Evolutionary conservation across 1,140 invertebrate genomes (phyloP).

Genomic region (Cephus cinctus): DNA sequence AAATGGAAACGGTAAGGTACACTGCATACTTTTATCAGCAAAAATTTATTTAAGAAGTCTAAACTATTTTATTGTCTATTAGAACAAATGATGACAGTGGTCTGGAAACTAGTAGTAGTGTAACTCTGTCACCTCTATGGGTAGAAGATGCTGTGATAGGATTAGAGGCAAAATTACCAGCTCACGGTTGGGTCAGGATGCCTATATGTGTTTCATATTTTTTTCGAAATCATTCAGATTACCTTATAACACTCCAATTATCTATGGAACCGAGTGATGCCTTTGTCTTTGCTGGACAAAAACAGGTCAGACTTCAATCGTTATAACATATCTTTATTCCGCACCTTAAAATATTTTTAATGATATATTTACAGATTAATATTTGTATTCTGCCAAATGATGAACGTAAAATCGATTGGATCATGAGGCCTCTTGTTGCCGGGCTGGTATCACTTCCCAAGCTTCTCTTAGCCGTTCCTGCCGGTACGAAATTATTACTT

Average conservation of each 20-base stretch:
- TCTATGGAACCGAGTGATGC: conserved; percentile 79
- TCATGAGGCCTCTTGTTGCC: conserved; percentile 62
- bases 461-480: conserved; percentile 51
- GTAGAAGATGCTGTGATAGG: conserved; percentile 70
- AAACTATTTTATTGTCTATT: conserved; percentile 15
- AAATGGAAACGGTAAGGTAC: conserved; percentile 70
- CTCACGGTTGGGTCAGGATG: conserved; percentile 71
- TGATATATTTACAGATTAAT: conserved; percentile 48
- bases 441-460: conserved; percentile 63
- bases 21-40: conserved; percentile 16
- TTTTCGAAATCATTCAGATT: conserved; percentile 70
- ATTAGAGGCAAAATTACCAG: conserved; percentile 70
- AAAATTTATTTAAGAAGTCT: conserved; percentile 6
- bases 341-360: conserved; percentile 17
- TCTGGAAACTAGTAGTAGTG: conserved; percentile 52
- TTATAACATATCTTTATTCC: neutral
- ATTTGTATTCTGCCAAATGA: conserved; percentile 60
- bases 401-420: conserved; percentile 59
- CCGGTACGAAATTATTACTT: conserved; percentile 29
- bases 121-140: conserved; percentile 59
- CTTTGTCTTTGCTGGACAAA: conserved; percentile 90
- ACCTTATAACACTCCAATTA: conserved; percentile 71
- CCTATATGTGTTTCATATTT: conserved; percentile 70
- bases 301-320: conserved; percentile 62
- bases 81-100: conserved; percentile 36